Evolutionary conservation across 2,888 invertebrate species (phyloP), one percentile per base, ranked within the genome.

Genomic region (Argyresthia goedartella): DNA sequence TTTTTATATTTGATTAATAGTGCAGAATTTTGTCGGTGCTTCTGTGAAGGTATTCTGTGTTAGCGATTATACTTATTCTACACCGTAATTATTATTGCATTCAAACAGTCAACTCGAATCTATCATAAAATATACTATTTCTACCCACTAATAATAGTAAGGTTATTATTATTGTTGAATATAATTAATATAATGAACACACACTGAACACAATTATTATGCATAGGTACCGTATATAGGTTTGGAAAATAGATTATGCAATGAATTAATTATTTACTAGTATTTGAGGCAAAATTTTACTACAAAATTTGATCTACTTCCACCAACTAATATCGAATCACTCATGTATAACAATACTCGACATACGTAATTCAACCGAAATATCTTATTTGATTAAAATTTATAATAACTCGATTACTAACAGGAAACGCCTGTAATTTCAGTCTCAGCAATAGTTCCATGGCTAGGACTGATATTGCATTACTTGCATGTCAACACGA

Each of bases 301-400:
- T 80, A 80, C 66, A 73, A 80, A 74, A 80, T 77, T 78, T 80
- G 64, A 73, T 75, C 80, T 81, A 81, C 76, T 68, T 69, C 67
- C 69, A 4, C 25, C 25, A 6, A 25, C 72, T 62, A 65, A 64
- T 66, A 65, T 66, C 65, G 61, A 65, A 50, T 42, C 41, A 15
- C 16, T 39, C 15, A 65, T 66, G 65, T 71, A 68, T 67, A 66
- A 67, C 69, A 61, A 71, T 69, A 65, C 66, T 59, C 14, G 41
- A 42, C 42, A 43, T 41, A 42, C 42, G 33, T 41, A 8, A 51
- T 51, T 51, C 44, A 14, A 13, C 2, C 6, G 25, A 25, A 42
- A 43, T 34, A 43, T 49, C 33, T 33, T 43, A 8, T n/a, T 44
- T 25, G 4, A 34, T 36, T 53, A 46, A 41, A 46, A 46, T 46